phyloP scores from a whole-genome alignment of 1,140 invertebrate species.

The Trichogramma pretiosum region DNA sequence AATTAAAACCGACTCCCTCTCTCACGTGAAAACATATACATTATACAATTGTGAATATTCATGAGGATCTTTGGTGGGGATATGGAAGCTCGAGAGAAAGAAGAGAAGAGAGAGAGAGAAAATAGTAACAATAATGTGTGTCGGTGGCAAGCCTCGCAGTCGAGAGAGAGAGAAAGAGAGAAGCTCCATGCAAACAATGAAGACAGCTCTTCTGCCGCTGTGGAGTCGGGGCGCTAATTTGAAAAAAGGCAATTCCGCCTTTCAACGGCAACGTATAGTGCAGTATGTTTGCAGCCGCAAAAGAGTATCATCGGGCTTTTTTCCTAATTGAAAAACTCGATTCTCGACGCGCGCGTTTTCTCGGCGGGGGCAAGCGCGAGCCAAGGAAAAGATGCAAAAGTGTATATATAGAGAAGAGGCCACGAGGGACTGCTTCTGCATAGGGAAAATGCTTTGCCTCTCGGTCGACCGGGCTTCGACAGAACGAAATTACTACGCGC shows the following conservation, averaged over 20 bases:
- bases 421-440: not conserved
- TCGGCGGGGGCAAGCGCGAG: not conserved
- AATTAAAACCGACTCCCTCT: no score
- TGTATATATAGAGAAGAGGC: not conserved
- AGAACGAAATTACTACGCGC: no score
- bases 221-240: slow-evolving; percentile 1
- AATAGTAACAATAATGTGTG: no score
- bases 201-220: no score
- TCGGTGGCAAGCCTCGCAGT: not conserved
- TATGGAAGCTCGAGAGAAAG: no score
- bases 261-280: not conserved
- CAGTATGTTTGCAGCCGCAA: not conserved
- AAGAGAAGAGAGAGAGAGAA: no score
- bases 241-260: slow-evolving; percentile 4
- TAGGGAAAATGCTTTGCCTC: slow-evolving; percentile 2
- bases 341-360: not conserved
- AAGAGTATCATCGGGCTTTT: not conserved
- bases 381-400: not conserved
- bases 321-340: slow-evolving; percentile 12
- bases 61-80: no score
- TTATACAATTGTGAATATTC: no score
- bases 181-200: no score
- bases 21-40: no score
- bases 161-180: not conserved
- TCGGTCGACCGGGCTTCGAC: no score